Evolutionary conservation across 2,113 vertebrate genomes (phyloP).

Genomic region (Mixornis gularis): DNA sequence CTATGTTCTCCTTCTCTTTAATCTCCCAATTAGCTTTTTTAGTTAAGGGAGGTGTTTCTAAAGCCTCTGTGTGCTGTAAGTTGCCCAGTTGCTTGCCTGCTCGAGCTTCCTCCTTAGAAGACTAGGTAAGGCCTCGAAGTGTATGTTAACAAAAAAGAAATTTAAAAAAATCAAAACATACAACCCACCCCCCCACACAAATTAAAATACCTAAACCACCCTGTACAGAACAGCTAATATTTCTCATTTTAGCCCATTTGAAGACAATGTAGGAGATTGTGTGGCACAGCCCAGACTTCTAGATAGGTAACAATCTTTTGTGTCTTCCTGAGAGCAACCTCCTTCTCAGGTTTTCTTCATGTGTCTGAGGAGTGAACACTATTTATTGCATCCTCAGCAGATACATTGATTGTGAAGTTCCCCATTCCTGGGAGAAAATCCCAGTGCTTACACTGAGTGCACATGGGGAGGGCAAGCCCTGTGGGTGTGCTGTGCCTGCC

Average conservation of each 20-base stretch:
- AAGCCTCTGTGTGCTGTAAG: neutral
- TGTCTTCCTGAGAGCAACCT: neutral
- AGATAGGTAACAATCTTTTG: neutral
- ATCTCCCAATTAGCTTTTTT: constrained; percentile 49
- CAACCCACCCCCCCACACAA: no score
- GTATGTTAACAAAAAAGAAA: neutral
- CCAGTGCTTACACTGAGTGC: rapidly evolving
- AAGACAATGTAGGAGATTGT: neutral
- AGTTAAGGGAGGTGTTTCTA: constrained; percentile 38
- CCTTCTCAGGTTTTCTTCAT: neutral
- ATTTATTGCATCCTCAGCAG: neutral
- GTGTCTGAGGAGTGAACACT: neutral
- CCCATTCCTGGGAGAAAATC: neutral
- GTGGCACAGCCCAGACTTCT: neutral
- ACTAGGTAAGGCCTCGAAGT: neutral
- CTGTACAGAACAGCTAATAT: neutral
- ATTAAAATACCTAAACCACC: neutral
- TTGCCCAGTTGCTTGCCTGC: neutral
- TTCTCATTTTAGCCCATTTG: neutral
- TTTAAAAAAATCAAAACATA: no score
- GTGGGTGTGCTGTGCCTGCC: rapidly evolving
- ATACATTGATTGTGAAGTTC: rapidly evolving
- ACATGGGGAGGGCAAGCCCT: rapidly evolving
- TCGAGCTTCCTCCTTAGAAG: neutral
- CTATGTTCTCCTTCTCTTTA: constrained; percentile 35